Evolutionary conservation across 1,140 invertebrate species (phyloP), one percentile per base, ranked within the genome.

Genomic region (Drosophila parabipectinata): DNA sequence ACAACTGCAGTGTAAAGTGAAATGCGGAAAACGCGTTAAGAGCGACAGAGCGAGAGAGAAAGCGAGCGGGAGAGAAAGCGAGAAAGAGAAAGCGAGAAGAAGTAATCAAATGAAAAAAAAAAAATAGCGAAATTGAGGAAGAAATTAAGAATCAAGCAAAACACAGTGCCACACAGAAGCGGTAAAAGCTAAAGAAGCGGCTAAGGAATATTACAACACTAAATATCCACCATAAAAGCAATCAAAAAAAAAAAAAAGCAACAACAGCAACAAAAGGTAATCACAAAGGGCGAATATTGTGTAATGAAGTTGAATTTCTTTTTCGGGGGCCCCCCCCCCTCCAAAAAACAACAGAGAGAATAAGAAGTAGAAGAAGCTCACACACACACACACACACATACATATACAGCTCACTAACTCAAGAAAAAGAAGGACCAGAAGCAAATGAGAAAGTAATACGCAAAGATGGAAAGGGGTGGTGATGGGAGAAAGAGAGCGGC

Each of bases 301-400:
- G 82, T 87, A 87, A 87, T 87, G 75, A 87, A 87, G 75, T 87
- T 72, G 77, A 69, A 58, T 59, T 66, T 57, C 71, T 79, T 79
- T 62, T 37, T 34, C 7, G 32, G 10, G 34, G 34, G 4, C 34
- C 1, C 18, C 18, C 12, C 32, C 34, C 15, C 15, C 15, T n/a
- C 12, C 32, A 8, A 8, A 32, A 32, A 32, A 32, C n/a, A 48
- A 44, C 32, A 60, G 48, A 12, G 21, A 60, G 26, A 28, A 28
- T 28, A 28, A 28, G 48, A 24, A 14, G 14, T 47, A 62, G 56
- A 39, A 51, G 45, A 18, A 50, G 28, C 30, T 21, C 9, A 26
- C 28, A 39, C 26, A 48, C 45, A 60, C 28, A 55, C 6, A 39
- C 34, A 39, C 34, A 54, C 53, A 15, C 15, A 15, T 15, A 15